Evolutionary conservation across 1,140 invertebrate genomes (phyloP).

Genomic region (Cydia strobilella): DNA sequence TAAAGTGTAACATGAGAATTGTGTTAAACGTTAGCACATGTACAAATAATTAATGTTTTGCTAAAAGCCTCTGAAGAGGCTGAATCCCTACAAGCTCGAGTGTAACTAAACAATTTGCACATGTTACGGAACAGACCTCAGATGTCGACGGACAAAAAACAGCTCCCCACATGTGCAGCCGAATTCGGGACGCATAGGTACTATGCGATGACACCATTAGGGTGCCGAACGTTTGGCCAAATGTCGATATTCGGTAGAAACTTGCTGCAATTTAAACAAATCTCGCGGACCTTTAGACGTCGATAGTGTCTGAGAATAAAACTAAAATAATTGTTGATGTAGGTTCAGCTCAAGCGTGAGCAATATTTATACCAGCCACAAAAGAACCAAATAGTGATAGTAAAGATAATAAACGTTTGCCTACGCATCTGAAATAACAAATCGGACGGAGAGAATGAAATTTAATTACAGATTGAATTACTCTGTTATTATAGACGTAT

Average conservation of each 20-base stretch:
- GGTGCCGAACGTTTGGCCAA: not conserved
- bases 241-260: not conserved
- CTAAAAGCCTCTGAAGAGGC: conserved; percentile 38
- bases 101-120: conserved; percentile 60
- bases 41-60: conserved; percentile 10
- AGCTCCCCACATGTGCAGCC: conserved; percentile 64
- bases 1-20: conserved; percentile 10
- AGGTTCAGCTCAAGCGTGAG: conserved; percentile 21
- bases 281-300: not conserved
- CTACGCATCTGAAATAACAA: conserved; percentile 41
- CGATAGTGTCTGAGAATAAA: not conserved
- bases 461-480: conserved; percentile 72
- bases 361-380: conserved; percentile 38
- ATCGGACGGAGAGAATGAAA: conserved; percentile 53
- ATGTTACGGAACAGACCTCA: conserved; percentile 68
- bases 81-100: conserved; percentile 58
- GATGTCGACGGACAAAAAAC: conserved; percentile 74
- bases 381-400: conserved; percentile 45
- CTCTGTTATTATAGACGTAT: conserved; percentile 69
- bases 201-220: conserved; percentile 26
- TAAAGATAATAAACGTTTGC: conserved; percentile 40
- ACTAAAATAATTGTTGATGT: conserved; percentile 17
- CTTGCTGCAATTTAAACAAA: not conserved
- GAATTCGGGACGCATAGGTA: conserved; percentile 56
- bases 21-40: not conserved